A percentile compares a stretch with the other conserved stretches of the same genome.
Evolutionary conservation across 2,797 vertebrate genomes (phyloP).

Genomic region (Urocyon cinereoargenteus): DNA sequence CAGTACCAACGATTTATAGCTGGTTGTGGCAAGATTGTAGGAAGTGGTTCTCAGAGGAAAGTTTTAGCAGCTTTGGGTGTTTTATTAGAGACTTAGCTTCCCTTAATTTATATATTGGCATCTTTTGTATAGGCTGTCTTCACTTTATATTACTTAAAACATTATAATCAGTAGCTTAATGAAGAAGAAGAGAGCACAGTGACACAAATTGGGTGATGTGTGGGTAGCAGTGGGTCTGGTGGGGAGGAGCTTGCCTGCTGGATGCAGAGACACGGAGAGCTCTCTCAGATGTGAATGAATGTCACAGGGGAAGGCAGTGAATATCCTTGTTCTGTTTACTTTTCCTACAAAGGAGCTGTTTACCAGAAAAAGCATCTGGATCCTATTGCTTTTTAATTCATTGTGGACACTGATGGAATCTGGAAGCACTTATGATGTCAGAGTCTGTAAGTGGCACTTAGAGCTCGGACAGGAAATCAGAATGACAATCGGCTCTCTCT

Average conservation of each 20-base stretch:
- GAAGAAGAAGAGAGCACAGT: neutral
- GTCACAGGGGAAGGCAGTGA: neutral
- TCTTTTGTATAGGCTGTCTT: neutral
- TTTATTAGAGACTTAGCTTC: neutral
- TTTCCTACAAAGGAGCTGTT: constrained; percentile 77
- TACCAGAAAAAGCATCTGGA: constrained; percentile 81
- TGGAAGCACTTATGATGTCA: neutral
- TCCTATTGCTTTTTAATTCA: constrained; percentile 76
- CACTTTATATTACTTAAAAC: neutral
- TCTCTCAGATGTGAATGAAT: neutral
- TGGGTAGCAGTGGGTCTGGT: accelerated
- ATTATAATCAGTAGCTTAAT: neutral
- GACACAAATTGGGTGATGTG: accelerated
- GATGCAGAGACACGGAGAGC: accelerated
- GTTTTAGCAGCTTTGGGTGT: neutral
- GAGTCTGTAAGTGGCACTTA: neutral
- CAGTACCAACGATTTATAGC: neutral
- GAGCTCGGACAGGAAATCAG: neutral
- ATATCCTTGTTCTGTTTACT: constrained; percentile 19
- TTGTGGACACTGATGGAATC: constrained; percentile 51
- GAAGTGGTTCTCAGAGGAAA: neutral
- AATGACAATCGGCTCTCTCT: neutral
- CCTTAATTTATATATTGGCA: neutral
- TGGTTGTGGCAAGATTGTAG: neutral
- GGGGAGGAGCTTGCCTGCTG: accelerated